Evolutionary conservation across 2,797 vertebrate genomes (phyloP), one percentile per base, ranked within the genome.

Genomic region (Odontamblyopus lacepedii): DNA sequence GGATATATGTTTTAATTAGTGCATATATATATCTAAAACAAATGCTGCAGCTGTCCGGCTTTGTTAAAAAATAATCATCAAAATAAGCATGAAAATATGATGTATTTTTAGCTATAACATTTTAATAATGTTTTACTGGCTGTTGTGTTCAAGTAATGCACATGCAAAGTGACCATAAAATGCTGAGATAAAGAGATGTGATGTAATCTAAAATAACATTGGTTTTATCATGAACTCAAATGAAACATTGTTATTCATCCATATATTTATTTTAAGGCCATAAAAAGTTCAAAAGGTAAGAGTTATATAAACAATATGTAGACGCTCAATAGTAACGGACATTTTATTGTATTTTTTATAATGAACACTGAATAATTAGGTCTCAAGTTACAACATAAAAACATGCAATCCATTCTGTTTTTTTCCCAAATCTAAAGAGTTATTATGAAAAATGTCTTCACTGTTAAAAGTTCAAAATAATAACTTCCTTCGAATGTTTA

Each of bases 171-270:
- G 38, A 6, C 63, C 16, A 26, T 74, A 60, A 78, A 72, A 67
- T 23, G 57, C 56, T 41, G 23, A 67, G 57, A 35, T 67, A 29
- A 30, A 61, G 35, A 38, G 69, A 70, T 35, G 18, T 74, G 7
- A 38, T 71, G 19, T 57, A n/a, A 65, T 55, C 73, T 32, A 69
- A 67, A 80, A 67, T 84, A 75, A 12, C 55, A 2, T 76, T 86
- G 75, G 63, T 57, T 82, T 81, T 64, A 63, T n/a, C 18, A 18
- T 76, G 72, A 83, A 71, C 56, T 72, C 16, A 57, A 60, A 71
- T 77, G 67, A 78, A 64, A 78, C 78, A 61, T 18, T 38, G 9
- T 38, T 63, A n/a, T n/a, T n/a, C 18, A 7, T 38, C 56, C n/a
- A 38, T 63, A 32, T 7, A 38, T 38, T 63, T 7, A 38, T 38